These are phyloP conservation scores for Paradoxurus hermaphroditus DNA, from an alignment of 2,113 vertebrate species.

Conservation along the genomic window DNA sequence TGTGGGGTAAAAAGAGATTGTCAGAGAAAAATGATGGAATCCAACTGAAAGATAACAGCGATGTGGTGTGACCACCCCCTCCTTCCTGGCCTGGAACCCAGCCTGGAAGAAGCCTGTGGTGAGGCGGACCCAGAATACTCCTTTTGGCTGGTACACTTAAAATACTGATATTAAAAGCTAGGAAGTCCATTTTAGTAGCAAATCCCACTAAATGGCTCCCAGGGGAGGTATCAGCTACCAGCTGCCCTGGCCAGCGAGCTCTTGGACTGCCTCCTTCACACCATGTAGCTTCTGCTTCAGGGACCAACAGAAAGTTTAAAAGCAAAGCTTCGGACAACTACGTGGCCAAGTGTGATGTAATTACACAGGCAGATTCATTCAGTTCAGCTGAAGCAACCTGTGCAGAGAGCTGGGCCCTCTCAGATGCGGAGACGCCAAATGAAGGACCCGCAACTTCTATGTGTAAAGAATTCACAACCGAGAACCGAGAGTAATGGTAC, in stretches of 20 bases:
- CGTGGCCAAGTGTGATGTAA: background rate
- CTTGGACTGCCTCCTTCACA: background rate
- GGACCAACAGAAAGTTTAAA: background rate
- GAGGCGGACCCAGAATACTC: background rate
- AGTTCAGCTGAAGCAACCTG: background rate
- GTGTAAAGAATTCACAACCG: background rate
- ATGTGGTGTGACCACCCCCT: too few species aligned
- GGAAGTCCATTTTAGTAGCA: background rate
- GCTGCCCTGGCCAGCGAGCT: background rate
- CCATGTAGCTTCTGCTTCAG: background rate
- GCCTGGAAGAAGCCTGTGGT: background rate
- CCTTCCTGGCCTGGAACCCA: background rate
- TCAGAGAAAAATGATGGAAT: background rate
- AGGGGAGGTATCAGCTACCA: background rate
- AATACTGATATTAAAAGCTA: background rate
- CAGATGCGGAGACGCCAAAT: background rate
- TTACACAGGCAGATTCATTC: background rate
- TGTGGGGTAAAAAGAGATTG: background rate
- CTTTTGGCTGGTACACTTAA: background rate
- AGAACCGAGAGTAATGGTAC: background rate
- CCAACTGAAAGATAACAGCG: background rate
- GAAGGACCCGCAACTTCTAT: background rate
- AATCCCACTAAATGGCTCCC: background rate
- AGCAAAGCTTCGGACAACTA: background rate
- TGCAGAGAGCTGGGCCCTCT: background rate